Evolutionary conservation across 1,140 invertebrate species (phyloP).

Genomic region (Cotesia vestalis): DNA sequence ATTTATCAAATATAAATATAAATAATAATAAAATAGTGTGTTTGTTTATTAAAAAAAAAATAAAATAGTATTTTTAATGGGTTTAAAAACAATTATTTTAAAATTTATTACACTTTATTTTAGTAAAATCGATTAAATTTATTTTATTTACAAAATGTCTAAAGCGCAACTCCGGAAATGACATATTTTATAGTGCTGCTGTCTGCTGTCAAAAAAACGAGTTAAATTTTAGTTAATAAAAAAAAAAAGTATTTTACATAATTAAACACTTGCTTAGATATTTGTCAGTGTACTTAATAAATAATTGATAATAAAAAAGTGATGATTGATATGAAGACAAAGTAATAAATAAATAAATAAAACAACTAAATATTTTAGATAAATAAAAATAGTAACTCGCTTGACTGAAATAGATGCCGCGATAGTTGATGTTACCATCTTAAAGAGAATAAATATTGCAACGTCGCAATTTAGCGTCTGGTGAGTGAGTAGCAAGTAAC

Average conservation of each 20-base stretch:
- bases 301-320: too few relatives aligned
- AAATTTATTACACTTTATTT: too few relatives aligned
- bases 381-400: background rate
- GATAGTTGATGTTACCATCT: slow-evolving; percentile 25
- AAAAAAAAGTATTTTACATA: background rate
- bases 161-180: slow-evolving; percentile 7
- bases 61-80: too few relatives aligned
- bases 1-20: too few relatives aligned
- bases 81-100: too few relatives aligned
- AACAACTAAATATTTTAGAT: background rate
- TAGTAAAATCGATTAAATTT: background rate
- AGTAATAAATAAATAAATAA: background rate
- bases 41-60: too few relatives aligned
- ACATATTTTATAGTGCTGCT: background rate
- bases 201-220: background rate
- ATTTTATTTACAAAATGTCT: background rate
- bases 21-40: too few relatives aligned
- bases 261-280: background rate
- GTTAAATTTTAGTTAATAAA: background rate
- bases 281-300: background rate
- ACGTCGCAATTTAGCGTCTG: slow-evolving; percentile 37
- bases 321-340: background rate
- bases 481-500: slow-evolving; percentile 15
- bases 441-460: slow-evolving; percentile 27
- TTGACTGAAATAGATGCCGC: slow-evolving; percentile 4